Base-by-base conservation (phyloP, 2,888 invertebrate species). In the Agriopis aurantiaria region DNA sequence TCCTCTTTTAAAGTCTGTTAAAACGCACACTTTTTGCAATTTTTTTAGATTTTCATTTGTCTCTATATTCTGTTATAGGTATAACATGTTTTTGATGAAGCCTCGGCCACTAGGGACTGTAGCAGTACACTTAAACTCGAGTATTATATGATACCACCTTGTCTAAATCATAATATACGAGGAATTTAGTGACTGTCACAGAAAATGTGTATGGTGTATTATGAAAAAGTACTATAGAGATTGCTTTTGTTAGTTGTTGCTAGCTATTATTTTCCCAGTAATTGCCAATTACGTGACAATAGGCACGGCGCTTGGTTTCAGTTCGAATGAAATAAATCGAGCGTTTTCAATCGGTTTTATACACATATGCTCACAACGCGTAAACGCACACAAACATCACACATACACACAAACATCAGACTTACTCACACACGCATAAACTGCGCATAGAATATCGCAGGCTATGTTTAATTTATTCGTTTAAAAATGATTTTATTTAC, bases 241-340 rank as follows among this genome's bases (percentile, higher is more conserved):
- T 43, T 14, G 33, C 33, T 9, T 9, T 3, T 49, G 49, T 57
- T 65, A 41, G 55, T 55, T 49, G 56, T 68, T 59, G 67, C 58
- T 65, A 70, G 68, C 66, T 69, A 69, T 74, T 74, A 75, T 75
- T 75, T 71, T 63, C 12, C 48, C 58, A 58, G 71, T 77, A 77
- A 77, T 77, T 74, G 77, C 56, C 77, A 74, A 77, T 75, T 75
- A 74, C 71, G 71, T 63, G 53, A 73, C 73, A 73, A 76, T 73
- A 64, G 63, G 60, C 61, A 12, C 52, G 12, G 59, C 55, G 53
- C 17, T 64, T 46, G 59, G 58, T 61, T 68, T 62, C 40, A 23
- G 52, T 41, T 40, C 51, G 57, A 17, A 46, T 53, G 62, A 51
- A 40, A 57, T 8, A 61, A 56, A 69, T 59, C 33, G 49, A n/a